These are phyloP conservation scores for Vulpes lagopus DNA, from an alignment of 2,113 vertebrate genomes.

Conservation along the genomic window DNA sequence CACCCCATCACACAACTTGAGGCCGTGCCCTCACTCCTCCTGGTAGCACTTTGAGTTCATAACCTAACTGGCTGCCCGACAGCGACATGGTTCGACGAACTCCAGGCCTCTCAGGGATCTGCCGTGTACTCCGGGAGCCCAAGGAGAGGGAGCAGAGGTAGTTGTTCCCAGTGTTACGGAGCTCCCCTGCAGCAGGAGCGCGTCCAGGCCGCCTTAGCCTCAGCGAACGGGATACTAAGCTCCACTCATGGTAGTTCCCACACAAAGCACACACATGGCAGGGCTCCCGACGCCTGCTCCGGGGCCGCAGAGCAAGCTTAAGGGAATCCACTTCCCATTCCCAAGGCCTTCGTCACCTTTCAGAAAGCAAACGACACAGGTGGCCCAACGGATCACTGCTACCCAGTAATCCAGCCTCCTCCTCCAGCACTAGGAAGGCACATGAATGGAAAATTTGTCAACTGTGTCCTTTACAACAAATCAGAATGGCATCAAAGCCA, in stretches of 20 bases:
- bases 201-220: too few relatives aligned
- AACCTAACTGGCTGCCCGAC: background rate
- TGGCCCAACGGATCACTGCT: accelerated
- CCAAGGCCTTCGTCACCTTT: background rate
- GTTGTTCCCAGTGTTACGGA: accelerated
- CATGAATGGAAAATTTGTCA: accelerated
- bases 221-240: accelerated
- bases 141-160: accelerated
- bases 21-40: background rate
- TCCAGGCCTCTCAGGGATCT: accelerated
- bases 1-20: accelerated
- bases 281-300: background rate
- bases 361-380: background rate
- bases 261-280: accelerated
- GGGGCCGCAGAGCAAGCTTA: background rate
- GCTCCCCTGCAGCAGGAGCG: accelerated
- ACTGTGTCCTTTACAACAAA: too few relatives aligned
- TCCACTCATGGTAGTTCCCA: background rate
- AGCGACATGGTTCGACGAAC: background rate
- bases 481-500: accelerated
- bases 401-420: background rate
- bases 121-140: accelerated
- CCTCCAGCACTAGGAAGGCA: accelerated
- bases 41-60: accelerated
- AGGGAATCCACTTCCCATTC: background rate